phyloP scores from a whole-genome alignment of 2,113 vertebrate species.

The Ciconia maguari region DNA sequence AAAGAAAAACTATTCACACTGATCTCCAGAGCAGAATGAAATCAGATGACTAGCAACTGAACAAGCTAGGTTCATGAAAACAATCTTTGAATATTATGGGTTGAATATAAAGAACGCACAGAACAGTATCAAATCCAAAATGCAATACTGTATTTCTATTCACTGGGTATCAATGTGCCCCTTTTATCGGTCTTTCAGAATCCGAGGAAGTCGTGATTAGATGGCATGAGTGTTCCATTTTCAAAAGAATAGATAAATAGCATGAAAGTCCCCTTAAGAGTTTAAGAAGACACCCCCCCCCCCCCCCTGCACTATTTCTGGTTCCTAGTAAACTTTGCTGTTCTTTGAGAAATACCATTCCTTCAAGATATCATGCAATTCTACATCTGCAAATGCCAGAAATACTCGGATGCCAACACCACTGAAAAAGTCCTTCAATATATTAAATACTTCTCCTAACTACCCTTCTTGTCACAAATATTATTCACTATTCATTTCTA shows the following conservation, averaged over 20 bases:
- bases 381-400: slow-evolving; percentile 33
- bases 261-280: slow-evolving; percentile 59
- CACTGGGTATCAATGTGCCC: slow-evolving; percentile 74
- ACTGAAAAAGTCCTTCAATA: slow-evolving; percentile 62
- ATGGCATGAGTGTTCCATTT: slow-evolving; percentile 73
- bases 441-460: slow-evolving; percentile 16
- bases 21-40: slow-evolving; percentile 47
- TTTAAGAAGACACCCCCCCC: slow-evolving; percentile 47
- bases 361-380: slow-evolving; percentile 65
- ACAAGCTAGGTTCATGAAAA: slow-evolving; percentile 68
- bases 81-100: slow-evolving; percentile 70
- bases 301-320: slow-evolving; percentile 40
- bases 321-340: slow-evolving; percentile 68
- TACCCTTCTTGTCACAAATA: slow-evolving; percentile 46
- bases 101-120: slow-evolving; percentile 65
- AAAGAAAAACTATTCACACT: slow-evolving; percentile 59
- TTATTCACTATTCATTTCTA: slow-evolving; percentile 68
- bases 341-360: slow-evolving; percentile 70
- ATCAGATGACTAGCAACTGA: slow-evolving; percentile 23
- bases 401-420: slow-evolving; percentile 28
- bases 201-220: slow-evolving; percentile 75
- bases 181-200: slow-evolving; percentile 70
- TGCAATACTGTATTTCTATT: slow-evolving; percentile 69
- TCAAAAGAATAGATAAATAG: slow-evolving; percentile 69
- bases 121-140: slow-evolving; percentile 67